A percentile compares a stretch with the other conserved stretches of the same genome.
Conservation (phyloP, 2,888 invertebrate species). For the Marronus borbonicus region DNA sequence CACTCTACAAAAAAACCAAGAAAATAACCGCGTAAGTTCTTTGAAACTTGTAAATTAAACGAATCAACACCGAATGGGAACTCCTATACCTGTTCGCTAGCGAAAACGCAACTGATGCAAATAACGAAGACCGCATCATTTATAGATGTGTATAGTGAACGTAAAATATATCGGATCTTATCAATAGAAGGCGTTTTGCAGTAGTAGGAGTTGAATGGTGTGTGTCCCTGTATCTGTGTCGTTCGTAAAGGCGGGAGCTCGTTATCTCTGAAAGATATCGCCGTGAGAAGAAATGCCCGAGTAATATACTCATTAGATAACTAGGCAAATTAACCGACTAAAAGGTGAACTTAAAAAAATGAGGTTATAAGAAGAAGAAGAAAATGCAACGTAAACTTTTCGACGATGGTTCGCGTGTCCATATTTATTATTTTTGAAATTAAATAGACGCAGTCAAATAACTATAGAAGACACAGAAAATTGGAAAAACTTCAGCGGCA, state of each 20-base stretch:
- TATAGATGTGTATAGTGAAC: constrained; percentile 21
- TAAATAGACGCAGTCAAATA: no score
- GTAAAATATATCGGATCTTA: constrained; percentile 35
- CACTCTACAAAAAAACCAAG: neutral
- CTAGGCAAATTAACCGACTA: no score
- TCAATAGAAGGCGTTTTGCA: constrained; percentile 39
- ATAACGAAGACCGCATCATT: constrained; percentile 12
- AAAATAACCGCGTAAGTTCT: neutral
- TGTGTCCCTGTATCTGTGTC: neutral
- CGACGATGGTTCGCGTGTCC: no score
- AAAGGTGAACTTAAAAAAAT: no score
- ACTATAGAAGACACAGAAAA: no score
- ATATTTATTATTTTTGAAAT: no score
- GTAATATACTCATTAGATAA: no score
- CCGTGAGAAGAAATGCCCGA: neutral
- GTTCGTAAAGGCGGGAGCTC: neutral
- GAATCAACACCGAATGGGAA: neutral
- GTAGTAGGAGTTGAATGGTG: constrained; percentile 37
- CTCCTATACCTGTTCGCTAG: neutral
- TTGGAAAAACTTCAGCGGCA: no score
- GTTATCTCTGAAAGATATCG: neutral
- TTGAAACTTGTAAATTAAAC: constrained; percentile 3
- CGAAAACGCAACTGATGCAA: constrained; percentile 34
- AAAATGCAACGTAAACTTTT: no score
- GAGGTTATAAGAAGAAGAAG: no score